phyloP scores from a whole-genome alignment of 2,797 vertebrate species.

The Vespertilio murinus region DNA sequence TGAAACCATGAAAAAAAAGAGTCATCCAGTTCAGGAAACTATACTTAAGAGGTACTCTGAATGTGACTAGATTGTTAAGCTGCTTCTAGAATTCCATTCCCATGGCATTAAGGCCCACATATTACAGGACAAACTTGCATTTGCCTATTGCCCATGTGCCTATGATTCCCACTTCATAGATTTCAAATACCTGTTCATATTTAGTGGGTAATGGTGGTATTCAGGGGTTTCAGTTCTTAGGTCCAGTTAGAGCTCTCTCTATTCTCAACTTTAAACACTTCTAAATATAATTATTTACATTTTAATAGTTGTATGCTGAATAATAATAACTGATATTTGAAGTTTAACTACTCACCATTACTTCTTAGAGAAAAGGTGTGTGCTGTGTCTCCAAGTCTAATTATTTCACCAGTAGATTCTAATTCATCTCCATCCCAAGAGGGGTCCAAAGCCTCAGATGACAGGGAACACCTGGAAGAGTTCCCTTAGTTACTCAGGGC shows the following conservation, averaged over 20 bases:
- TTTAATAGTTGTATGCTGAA: not conserved
- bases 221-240: not conserved
- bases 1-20: not conserved
- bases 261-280: not conserved
- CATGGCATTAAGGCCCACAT: not conserved
- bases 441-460: conserved; percentile 80
- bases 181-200: not conserved
- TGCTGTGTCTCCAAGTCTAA: conserved; percentile 91
- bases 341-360: conserved; percentile 85
- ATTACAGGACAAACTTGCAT: not conserved
- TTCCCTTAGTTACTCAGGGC: not conserved
- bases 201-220: not conserved
- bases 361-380: conserved; percentile 88
- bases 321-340: not conserved
- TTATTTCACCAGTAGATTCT: conserved; percentile 89
- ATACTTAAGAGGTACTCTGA: not conserved
- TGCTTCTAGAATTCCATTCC: not conserved
- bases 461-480: conserved; percentile 77
- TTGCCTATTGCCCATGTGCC: not conserved
- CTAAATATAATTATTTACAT: not conserved
- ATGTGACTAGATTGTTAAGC: not conserved
- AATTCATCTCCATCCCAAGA: conserved; percentile 86
- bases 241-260: not conserved
- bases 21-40: not conserved
- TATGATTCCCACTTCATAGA: not conserved